Evolutionary conservation across 2,888 invertebrate species (phyloP), one percentile per base, ranked within the genome.

Genomic region (Apodemia duryi): DNA sequence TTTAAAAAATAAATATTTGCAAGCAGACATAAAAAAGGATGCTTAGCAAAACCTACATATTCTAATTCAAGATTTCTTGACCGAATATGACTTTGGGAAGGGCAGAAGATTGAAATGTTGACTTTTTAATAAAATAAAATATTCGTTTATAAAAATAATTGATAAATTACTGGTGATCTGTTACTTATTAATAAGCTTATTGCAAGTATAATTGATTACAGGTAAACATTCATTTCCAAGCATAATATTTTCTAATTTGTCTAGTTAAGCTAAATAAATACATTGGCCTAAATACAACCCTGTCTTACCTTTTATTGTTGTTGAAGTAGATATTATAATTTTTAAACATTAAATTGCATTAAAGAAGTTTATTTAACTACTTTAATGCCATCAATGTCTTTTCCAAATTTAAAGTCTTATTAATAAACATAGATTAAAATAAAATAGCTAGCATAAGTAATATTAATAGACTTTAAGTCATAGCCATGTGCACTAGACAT

Each of bases 261-360:
- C 80, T 82, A 82, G 71, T 75, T 74, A 76, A 74, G 72, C 80
- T 80, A 82, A 82, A 83, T 86, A 86, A 86, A 85, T 86, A 87
- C 79, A n/a, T 83, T 81, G 75, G 76, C 79, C 83, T 85, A 84
- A 82, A 81, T 82, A 82, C 80, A 82, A 80, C 75, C 80, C 69
- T 69, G 70, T 69, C 65, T 66, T 49, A 66, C 68, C 41, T 62
- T 69, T 61, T n/a, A 11, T 57, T 63, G 52, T 61, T 66, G 65
- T 70, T 69, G 69, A 70, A 70, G 67, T 66, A 70, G 67, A 68
- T 61, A 43, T 49, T 52, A 43, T 54, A 52, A 43, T 43, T 54
- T 41, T 13, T 43, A 11, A 11, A 4, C 2, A 4, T 11, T 4
- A 43, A 43, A 5, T 13, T 46, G 46, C 46, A 46, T 46, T 46